These are phyloP conservation scores for Ahaetulla prasina DNA, from an alignment of 2,113 vertebrate species.

Conservation along the genomic window DNA sequence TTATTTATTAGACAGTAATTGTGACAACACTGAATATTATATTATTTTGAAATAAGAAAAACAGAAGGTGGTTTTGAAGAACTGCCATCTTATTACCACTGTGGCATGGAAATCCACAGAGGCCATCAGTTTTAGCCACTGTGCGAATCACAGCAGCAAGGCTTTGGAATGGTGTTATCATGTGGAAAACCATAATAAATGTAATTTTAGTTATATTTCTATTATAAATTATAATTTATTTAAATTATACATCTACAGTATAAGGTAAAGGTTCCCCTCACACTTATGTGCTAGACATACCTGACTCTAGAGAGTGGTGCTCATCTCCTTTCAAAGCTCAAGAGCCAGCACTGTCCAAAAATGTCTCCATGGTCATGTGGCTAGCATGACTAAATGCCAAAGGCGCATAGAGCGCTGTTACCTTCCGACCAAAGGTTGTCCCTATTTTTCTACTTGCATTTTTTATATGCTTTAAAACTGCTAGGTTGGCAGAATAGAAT, in stretches of 20 bases:
- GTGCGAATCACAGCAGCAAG: neutral
- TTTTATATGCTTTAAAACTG: too few relatives aligned
- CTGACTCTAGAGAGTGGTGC: too few relatives aligned
- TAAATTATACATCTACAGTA: neutral
- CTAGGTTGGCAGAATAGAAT: too few relatives aligned
- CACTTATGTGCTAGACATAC: too few relatives aligned
- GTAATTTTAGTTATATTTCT: neutral
- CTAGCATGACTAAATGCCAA: too few relatives aligned
- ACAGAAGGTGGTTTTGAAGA: neutral
- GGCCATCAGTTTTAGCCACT: neutral
- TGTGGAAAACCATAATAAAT: neutral
- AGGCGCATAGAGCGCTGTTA: too few relatives aligned
- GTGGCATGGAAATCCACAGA: neutral
- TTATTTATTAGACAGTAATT: conserved; percentile 24
- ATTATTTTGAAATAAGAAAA: neutral
- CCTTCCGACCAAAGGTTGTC: too few relatives aligned
- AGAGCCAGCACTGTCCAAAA: too few relatives aligned
- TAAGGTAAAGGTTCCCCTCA: neutral
- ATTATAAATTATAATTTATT: neutral
- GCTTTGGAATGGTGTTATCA: neutral
- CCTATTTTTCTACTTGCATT: too few relatives aligned
- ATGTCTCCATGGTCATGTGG: too few relatives aligned
- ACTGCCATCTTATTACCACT: neutral
- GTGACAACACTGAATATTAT: neutral
- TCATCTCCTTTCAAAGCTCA: too few relatives aligned